Evolutionary conservation across 2,888 invertebrate genomes (phyloP).

Genomic region (Rhamphomyia laevipes): DNA sequence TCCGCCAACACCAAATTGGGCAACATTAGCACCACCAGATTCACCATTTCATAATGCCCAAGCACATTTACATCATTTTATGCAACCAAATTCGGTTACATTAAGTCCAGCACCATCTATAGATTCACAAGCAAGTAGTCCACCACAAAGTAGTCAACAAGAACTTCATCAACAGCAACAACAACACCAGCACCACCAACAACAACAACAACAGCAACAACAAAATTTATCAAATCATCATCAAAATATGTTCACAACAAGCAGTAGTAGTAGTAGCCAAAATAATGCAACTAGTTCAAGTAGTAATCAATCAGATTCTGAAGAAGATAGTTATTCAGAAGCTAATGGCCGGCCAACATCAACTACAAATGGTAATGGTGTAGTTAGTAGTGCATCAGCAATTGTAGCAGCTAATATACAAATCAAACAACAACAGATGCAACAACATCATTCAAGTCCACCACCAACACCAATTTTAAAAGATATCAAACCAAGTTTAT

Average conservation of each 20-base stretch:
- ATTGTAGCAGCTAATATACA: constrained; percentile 37
- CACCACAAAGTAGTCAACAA: constrained; percentile 52
- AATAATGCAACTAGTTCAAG: constrained; percentile 45
- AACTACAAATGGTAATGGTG: constrained; percentile 10
- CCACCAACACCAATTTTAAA: constrained; percentile 54
- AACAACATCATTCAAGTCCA: constrained; percentile 39
- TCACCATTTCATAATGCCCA: constrained; percentile 44
- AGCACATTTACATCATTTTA: constrained; percentile 57
- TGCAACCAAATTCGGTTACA: constrained; percentile 76
- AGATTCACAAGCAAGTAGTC: constrained; percentile 76
- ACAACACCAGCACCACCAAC: constrained; percentile 10
- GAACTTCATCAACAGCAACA: constrained; percentile 10
- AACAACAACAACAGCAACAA: constrained; percentile 17
- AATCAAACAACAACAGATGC: constrained; percentile 43
- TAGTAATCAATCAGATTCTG: constrained; percentile 71
- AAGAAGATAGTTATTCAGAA: constrained; percentile 54
- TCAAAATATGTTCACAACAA: constrained; percentile 17
- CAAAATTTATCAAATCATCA: constrained; percentile 12
- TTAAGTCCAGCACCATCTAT: constrained; percentile 83
- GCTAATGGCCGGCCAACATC: constrained; percentile 17
- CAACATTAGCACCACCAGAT: constrained; percentile 40
- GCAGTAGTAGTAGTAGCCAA: constrained; percentile 10
- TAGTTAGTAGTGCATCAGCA: constrained; percentile 19
- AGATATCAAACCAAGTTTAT: constrained; percentile 36
- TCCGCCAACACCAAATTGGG: constrained; percentile 70